Base-by-base conservation (phyloP, 2,888 invertebrate genomes). In the Heliconius cydno region DNA sequence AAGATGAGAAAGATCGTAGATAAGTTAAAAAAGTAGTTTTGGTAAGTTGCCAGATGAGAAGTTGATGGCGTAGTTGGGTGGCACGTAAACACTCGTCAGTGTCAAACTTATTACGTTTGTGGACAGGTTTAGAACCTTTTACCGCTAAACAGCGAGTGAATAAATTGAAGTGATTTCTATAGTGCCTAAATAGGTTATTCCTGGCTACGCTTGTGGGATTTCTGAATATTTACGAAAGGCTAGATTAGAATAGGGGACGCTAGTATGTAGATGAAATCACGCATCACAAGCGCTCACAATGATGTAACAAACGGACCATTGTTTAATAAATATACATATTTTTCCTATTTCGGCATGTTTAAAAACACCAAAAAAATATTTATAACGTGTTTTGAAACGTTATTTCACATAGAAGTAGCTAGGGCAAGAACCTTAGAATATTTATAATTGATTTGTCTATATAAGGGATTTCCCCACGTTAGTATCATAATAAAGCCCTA, bases 231-330 rank as follows among this genome's bases (percentile, higher is more conserved):
- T 85, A 73, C 82, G 78, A 68, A 79, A 77, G 83, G 83, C 82
- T 85, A 85, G 84, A 82, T 83, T 82, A 84, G 82, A 78, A 77
- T 89, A 88, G 88, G 86, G 82, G 84, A 86, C 88, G 90, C 89
- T 91, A 91, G 92, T 85, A 85, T 83, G 84, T 89, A 88, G 88
- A 90, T 88, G 84, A 86, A 87, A 86, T 89, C 89, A 85, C 90
- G 90, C 91, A 89, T 89, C 89, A 86, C 89, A 86, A 88, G 87
- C 84, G 90, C 92, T 92, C 91, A 91, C 90, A 88, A 89, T 86
- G 86, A 89, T 67, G 93, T 87, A 93, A 92, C 92, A 86, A 84
- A 90, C 87, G 94, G 94, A 94, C 94, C 94, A 94, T 87, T 91
- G 88, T 90, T 89, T 88, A 87, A 91, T 91, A 92, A 86, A 90